A percentile compares a stretch with the other conserved stretches of the same genome.
Evolutionary conservation across 2,113 vertebrate genomes (phyloP).

Genomic region (Elephantulus edwardii): DNA sequence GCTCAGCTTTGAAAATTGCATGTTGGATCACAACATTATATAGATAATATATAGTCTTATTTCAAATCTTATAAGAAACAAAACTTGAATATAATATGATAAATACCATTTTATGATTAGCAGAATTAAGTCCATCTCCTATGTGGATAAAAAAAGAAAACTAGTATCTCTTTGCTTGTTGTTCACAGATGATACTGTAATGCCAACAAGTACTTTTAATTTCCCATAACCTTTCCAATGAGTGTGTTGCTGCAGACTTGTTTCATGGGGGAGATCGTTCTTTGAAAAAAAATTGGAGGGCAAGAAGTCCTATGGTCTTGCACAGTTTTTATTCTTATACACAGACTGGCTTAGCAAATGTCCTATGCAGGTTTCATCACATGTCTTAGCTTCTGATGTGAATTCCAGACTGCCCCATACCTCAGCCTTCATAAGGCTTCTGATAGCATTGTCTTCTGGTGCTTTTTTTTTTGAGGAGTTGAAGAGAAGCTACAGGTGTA

Average conservation of each 20-base stretch:
- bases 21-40: background rate
- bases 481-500: background rate
- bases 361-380: conserved; percentile 1
- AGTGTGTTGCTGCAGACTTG: background rate
- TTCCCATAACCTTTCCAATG: background rate
- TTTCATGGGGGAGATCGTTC: background rate
- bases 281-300: background rate
- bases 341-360: background rate
- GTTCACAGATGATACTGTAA: background rate
- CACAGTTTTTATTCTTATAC: background rate
- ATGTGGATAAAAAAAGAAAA: background rate
- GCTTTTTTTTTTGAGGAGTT: background rate
- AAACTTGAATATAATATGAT: background rate
- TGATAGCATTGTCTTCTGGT: background rate
- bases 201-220: background rate
- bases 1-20: background rate
- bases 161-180: background rate
- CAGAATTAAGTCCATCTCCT: background rate
- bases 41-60: background rate
- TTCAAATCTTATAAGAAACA: background rate
- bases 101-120: conserved; percentile 8
- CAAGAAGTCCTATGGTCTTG: background rate
- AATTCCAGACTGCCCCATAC: conserved; percentile 22
- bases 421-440: background rate
- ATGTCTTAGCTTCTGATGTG: background rate